These are phyloP conservation scores for Solea senegalensis DNA, from an alignment of 2,113 vertebrate species.

Conservation along the genomic window DNA sequence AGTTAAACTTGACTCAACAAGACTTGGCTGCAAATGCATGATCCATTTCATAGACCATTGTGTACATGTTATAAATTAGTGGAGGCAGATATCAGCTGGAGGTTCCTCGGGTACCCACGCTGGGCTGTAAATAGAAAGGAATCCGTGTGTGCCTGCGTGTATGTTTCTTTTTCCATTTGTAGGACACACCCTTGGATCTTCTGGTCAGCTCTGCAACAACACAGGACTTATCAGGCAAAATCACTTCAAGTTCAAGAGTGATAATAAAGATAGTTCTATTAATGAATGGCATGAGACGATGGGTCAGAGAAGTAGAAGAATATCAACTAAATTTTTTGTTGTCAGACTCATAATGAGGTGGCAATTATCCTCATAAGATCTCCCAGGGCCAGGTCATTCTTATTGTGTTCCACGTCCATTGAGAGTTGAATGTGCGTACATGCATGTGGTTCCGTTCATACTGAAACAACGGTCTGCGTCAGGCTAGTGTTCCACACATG, in stretches of 20 bases:
- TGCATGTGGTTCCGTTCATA: too few relatives aligned
- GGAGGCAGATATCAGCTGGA: slow-evolving; percentile 50
- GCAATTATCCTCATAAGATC: too few relatives aligned
- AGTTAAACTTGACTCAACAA: slow-evolving; percentile 26
- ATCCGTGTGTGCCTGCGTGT: slow-evolving; percentile 63
- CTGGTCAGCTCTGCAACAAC: slow-evolving; percentile 58
- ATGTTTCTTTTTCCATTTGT: slow-evolving; percentile 71
- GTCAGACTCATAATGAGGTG: too few relatives aligned
- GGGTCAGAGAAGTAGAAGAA: too few relatives aligned
- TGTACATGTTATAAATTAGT: slow-evolving; percentile 47
- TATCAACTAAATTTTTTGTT: too few relatives aligned
- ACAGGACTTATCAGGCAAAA: slow-evolving; percentile 44
- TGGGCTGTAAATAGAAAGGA: slow-evolving; percentile 75
- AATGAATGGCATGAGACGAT: not conserved
- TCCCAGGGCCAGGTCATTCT: too few relatives aligned
- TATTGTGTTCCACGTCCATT: too few relatives aligned
- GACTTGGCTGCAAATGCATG: slow-evolving; percentile 21
- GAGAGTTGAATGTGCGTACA: too few relatives aligned
- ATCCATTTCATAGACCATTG: slow-evolving; percentile 19
- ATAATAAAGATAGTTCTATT: slow-evolving; percentile 23
- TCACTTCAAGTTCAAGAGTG: slow-evolving; percentile 10
- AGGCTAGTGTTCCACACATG: too few relatives aligned
- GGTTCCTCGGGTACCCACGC: slow-evolving; percentile 48
- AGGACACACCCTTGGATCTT: slow-evolving; percentile 67
- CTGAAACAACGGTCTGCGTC: too few relatives aligned